Evolutionary conservation across 2,113 vertebrate genomes (phyloP), one percentile per base, ranked within the genome.

Genomic region (Rhinopomastus cyanomelas): DNA sequence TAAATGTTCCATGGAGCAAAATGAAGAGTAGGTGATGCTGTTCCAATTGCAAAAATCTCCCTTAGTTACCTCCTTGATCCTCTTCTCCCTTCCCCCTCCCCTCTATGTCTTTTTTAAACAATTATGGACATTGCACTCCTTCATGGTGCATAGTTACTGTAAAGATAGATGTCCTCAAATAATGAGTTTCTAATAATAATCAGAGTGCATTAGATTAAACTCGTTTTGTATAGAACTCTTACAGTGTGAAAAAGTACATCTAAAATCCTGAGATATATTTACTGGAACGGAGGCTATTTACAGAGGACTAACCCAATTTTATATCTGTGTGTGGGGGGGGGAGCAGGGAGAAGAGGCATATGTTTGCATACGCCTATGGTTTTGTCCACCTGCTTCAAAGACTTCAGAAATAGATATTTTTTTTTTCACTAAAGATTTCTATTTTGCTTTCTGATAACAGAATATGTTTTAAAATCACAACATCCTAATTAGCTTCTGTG

Each of bases 151-250:
- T 67, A 84, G 69, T 85, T 94, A 91, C 89, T 89, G 81, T 93
- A 92, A 94, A 92, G 93, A 96, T 95, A 92, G 94, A 83, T 89
- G 80, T 77, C 90, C 79, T 94, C 81, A 81, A 90, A 91, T 96
- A 95, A 92, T 94, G 91, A 93, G 87, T 90, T 94, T 95, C 93
- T 91, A 89, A 93, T 92, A 90, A 95, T 95, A 88, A 91, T 95
- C 71, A 96, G 87, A 95, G 66, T 59, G 77, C 69, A 68, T 88
- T 89, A 91, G 88, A 89, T 90, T 88, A 71, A 95, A 84, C 57
- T 94, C 46, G 62, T 89, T 37, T 97, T 75, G 29, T 92, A 39
- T 81, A 86, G 74, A 87, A 88, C 92, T 68, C 75, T 85, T 90
- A 64, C 20, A 78, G 42, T 74, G 26, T 88, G 79, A 92, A 81